Conservation (phyloP, 2,797 vertebrate species). For the Selene dorsalis region DNA sequence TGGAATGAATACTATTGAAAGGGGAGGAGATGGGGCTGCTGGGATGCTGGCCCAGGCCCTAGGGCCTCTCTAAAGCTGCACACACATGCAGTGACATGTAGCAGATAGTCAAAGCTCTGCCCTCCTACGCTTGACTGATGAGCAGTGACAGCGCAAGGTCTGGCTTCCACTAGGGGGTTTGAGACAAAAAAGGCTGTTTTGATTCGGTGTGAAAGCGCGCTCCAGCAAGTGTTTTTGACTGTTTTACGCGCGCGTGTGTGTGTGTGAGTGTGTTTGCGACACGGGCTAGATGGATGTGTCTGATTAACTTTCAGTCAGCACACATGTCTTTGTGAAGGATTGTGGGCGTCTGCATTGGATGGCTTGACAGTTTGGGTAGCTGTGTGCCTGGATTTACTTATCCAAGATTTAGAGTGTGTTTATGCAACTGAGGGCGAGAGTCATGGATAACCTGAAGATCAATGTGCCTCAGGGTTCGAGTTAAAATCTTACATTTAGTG, state of each 20-base stretch:
- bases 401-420: constrained; percentile 34
- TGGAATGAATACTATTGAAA: constrained; percentile 41
- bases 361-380: constrained; percentile 57
- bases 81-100: constrained; percentile 69
- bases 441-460: constrained; percentile 49
- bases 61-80: constrained; percentile 61
- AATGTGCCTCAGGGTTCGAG: constrained; percentile 35
- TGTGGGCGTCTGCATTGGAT: constrained; percentile 58
- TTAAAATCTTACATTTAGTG: constrained; percentile 25
- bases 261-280: constrained; percentile 19
- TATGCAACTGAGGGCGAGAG: constrained; percentile 24
- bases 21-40: constrained; percentile 4
- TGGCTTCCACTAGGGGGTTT: constrained; percentile 66
- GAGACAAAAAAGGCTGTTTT: constrained; percentile 49
- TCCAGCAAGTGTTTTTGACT: constrained; percentile 33
- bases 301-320: constrained; percentile 69
- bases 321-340: constrained; percentile 59
- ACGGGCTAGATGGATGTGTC: constrained; percentile 50
- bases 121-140: constrained; percentile 76
- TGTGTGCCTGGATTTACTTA: constrained; percentile 52
- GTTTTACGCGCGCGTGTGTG: constrained; percentile 35
- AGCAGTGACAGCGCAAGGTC: constrained; percentile 68
- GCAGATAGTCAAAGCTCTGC: constrained; percentile 72
- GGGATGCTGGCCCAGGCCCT: constrained; percentile 46
- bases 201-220: constrained; percentile 57